phyloP scores from a whole-genome alignment of 2,888 invertebrate genomes.

The Himalopsyche kuldschensis region DNA sequence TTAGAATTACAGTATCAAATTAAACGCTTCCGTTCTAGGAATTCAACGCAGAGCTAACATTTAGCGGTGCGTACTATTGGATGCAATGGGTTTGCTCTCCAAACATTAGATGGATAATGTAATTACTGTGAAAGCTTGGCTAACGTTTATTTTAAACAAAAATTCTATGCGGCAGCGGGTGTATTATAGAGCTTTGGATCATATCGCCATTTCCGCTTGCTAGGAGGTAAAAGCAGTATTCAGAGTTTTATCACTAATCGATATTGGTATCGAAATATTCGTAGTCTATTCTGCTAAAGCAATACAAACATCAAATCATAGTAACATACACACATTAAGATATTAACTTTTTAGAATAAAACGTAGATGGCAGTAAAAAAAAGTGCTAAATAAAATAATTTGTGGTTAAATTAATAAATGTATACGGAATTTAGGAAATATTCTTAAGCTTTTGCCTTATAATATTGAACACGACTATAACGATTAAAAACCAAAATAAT shows the following conservation, averaged over 20 bases:
- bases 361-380: no score
- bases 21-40: background rate
- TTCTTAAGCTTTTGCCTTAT: no score
- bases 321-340: no score
- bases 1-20: background rate
- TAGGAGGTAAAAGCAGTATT: background rate
- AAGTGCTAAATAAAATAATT: no score
- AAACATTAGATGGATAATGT: slow-evolving; percentile 45
- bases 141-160: slow-evolving; percentile 43
- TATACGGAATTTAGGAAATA: no score
- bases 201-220: background rate
- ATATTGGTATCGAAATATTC: background rate
- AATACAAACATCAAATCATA: no score
- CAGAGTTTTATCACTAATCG: background rate
- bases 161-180: slow-evolving; percentile 3
- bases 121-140: slow-evolving; percentile 57
- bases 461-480: no score
- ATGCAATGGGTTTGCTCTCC: slow-evolving; percentile 16
- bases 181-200: background rate
- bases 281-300: background rate
- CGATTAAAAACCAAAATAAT: no score
- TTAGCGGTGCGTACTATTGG: background rate
- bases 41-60: background rate
- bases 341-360: no score
- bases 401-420: no score